Evolutionary conservation across 2,888 invertebrate species (phyloP).

Genomic region (Platypus cylindrus): DNA sequence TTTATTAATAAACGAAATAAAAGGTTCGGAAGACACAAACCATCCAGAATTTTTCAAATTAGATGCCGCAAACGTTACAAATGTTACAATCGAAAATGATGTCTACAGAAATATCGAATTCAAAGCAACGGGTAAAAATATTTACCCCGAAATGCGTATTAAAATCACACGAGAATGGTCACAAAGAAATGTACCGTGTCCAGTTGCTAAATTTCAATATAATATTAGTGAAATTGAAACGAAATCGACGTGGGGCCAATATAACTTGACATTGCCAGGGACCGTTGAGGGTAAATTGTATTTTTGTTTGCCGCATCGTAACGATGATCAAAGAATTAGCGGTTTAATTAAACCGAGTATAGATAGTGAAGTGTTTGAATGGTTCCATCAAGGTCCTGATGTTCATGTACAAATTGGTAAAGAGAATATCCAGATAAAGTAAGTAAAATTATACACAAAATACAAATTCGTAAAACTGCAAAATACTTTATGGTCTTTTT

Average conservation of each 20-base stretch:
- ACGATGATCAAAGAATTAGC: conserved; percentile 26
- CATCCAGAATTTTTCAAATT: conserved; percentile 23
- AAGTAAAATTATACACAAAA: no score
- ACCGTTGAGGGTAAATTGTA: conserved; percentile 26
- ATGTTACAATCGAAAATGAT: conserved; percentile 18
- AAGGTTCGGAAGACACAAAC: conserved; percentile 14
- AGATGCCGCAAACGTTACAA: conserved; percentile 14
- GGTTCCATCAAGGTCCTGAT: conserved; percentile 42
- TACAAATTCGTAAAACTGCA: no score
- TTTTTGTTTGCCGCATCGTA: conserved; percentile 28
- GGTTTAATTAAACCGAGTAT: conserved; percentile 34
- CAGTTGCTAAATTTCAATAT: conserved; percentile 22
- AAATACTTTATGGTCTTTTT: no score
- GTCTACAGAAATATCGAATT: conserved; percentile 25
- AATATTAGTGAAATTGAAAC: conserved; percentile 24
- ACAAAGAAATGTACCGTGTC: conserved; percentile 24
- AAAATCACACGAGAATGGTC: conserved; percentile 25
- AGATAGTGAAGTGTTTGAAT: conserved; percentile 27
- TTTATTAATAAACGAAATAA: conserved; percentile 9
- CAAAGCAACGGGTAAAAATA: conserved; percentile 30
- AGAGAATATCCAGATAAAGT: conserved; percentile 6
- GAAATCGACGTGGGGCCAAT: conserved; percentile 22
- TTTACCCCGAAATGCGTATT: conserved; percentile 25
- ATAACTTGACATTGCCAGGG: conserved; percentile 26
- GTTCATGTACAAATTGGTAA: conserved; percentile 27